Conservation (phyloP, 2,888 invertebrate genomes). For the Polydrusus pterygomalis region DNA sequence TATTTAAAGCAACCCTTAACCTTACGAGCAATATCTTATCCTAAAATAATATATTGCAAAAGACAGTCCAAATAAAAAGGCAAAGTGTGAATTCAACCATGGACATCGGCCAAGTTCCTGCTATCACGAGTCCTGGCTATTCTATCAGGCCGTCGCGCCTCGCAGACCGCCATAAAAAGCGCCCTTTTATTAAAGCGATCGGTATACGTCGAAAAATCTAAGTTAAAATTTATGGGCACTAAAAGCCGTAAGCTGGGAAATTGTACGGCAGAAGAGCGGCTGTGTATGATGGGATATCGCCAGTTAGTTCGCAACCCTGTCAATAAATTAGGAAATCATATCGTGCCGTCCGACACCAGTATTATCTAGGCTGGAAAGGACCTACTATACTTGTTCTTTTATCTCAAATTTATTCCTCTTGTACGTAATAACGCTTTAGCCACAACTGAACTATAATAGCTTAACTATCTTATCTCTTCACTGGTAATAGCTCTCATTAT, state of each 20-base stretch:
- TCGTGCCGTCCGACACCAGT: slow-evolving; percentile 36
- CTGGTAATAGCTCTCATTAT: no score
- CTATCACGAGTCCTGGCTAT: slow-evolving; percentile 25
- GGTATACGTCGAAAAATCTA: slow-evolving; percentile 44
- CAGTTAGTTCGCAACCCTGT: slow-evolving; percentile 52
- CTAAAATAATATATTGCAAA: no score
- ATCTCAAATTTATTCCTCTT: not conserved
- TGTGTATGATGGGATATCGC: slow-evolving; percentile 58
- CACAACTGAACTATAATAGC: no score
- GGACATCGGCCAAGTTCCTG: slow-evolving; percentile 23
- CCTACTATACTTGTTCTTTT: slow-evolving; percentile 32
- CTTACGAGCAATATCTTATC: no score
- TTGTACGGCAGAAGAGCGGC: slow-evolving; percentile 58
- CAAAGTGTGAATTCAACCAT: not conserved
- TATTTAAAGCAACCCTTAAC: no score
- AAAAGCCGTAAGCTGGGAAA: slow-evolving; percentile 57
- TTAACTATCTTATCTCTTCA: no score
- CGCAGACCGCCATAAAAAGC: slow-evolving; percentile 30
- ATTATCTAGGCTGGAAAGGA: slow-evolving; percentile 24
- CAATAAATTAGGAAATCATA: slow-evolving; percentile 60
- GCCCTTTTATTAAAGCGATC: slow-evolving; percentile 45
- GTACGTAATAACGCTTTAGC: no score
- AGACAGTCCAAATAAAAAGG: not conserved
- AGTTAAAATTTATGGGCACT: slow-evolving; percentile 54
- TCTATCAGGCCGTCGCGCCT: slow-evolving; percentile 23